A percentile compares a stretch with the other conserved stretches of the same genome.
phyloP scores from a whole-genome alignment of 2,888 invertebrate species.

The Papilio protenor region DNA sequence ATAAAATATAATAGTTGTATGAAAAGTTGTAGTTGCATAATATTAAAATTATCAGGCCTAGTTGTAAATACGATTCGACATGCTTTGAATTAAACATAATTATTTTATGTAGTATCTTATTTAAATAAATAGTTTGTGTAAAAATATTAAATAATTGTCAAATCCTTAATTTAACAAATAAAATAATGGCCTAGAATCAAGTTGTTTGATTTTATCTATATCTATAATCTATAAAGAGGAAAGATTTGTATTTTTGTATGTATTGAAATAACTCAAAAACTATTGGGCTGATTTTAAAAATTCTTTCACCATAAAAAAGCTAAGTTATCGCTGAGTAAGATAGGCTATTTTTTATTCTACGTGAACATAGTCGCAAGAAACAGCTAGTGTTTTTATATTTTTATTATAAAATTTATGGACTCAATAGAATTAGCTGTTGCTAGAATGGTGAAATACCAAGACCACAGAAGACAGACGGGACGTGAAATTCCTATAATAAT shows the following conservation, averaged over 20 bases:
- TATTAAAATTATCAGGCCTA: conserved; percentile 40
- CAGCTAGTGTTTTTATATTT: too few relatives aligned
- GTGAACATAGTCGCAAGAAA: too few relatives aligned
- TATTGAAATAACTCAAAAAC: too few relatives aligned
- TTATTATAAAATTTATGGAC: too few relatives aligned
- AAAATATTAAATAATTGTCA: conserved; percentile 55
- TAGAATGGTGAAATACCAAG: too few relatives aligned
- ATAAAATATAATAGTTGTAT: neutral
- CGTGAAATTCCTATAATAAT: too few relatives aligned
- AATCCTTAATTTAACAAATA: conserved; percentile 65
- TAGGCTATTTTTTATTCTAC: too few relatives aligned
- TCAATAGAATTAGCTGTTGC: too few relatives aligned
- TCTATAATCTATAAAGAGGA: conserved; percentile 26
- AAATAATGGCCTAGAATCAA: conserved; percentile 44
- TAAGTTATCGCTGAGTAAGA: too few relatives aligned
- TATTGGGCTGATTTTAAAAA: too few relatives aligned
- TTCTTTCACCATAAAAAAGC: neutral
- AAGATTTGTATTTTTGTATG: too few relatives aligned
- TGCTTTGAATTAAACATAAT: neutral
- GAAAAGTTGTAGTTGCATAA: neutral
- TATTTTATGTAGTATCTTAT: neutral
- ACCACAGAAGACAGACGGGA: too few relatives aligned
- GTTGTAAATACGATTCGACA: conserved; percentile 45
- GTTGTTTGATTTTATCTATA: conserved; percentile 25
- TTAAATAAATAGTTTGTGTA: conserved; percentile 37